These are phyloP conservation scores for Drosophila affinis DNA, from an alignment of 2,888 invertebrate species.

Conservation along the genomic window DNA sequence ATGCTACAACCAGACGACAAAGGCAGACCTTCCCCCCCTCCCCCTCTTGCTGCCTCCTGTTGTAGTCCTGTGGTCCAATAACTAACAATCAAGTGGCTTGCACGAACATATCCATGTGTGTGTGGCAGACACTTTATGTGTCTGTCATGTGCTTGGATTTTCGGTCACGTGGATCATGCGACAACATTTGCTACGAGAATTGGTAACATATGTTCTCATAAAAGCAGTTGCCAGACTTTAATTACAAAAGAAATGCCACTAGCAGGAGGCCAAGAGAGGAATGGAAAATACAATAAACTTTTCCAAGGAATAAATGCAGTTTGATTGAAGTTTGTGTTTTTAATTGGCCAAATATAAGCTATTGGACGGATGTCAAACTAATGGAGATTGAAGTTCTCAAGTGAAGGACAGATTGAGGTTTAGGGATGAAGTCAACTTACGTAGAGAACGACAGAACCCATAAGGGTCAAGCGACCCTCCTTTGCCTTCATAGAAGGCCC, in stretches of 20 bases:
- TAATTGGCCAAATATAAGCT: background rate
- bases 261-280: slow-evolving; percentile 1
- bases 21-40: background rate
- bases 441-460: too few relatives aligned
- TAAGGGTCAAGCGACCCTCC: too few relatives aligned
- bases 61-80: slow-evolving; percentile 58
- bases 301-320: background rate
- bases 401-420: background rate
- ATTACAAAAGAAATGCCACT: slow-evolving; percentile 59
- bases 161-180: slow-evolving; percentile 71
- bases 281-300: background rate
- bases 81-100: slow-evolving; percentile 72
- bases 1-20: slow-evolving; percentile 48
- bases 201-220: slow-evolving; percentile 59
- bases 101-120: background rate
- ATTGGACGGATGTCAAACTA: background rate
- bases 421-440: background rate
- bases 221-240: slow-evolving; percentile 58
- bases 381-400: background rate
- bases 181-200: slow-evolving; percentile 37
- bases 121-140: slow-evolving; percentile 65
- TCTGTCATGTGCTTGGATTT: slow-evolving; percentile 58
- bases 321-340: background rate
- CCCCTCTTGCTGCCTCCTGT: background rate
- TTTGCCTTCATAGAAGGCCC: too few relatives aligned